Percentiles rank a stretch among this genome's conserved stretches.
phyloP scores from a whole-genome alignment of 1,140 invertebrate species.

The Dolichoris vasculosae region DNA sequence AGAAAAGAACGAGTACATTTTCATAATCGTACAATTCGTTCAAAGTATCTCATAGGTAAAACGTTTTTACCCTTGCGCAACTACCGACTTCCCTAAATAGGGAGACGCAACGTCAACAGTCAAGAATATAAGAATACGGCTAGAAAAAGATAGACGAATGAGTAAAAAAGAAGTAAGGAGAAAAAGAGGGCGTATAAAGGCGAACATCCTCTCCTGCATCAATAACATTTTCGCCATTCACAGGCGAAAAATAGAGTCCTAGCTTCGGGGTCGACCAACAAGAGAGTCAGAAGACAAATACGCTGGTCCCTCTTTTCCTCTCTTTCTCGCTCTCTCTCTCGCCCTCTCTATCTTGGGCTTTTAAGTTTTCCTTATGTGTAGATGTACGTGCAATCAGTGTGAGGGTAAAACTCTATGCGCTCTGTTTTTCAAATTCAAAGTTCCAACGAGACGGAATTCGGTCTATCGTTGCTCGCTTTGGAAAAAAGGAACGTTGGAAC shows the following conservation, averaged over 20 bases:
- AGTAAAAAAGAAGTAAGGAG: neutral
- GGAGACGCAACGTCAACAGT: neutral
- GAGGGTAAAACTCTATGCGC: slow-evolving; percentile 12
- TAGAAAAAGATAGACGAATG: neutral
- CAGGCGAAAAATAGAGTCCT: slow-evolving; percentile 38
- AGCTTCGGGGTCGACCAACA: slow-evolving; percentile 39
- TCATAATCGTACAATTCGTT: too few species aligned
- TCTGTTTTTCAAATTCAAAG: slow-evolving; percentile 49
- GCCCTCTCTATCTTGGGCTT: neutral
- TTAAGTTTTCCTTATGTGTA: neutral
- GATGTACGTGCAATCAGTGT: neutral
- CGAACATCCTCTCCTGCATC: slow-evolving; percentile 32
- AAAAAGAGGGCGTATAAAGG: neutral
- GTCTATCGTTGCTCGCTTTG: slow-evolving; percentile 22
- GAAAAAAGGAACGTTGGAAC: slow-evolving; percentile 5
- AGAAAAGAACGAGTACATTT: too few species aligned
- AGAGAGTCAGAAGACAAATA: slow-evolving; percentile 50
- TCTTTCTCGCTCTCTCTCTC: neutral
- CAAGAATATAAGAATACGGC: neutral
- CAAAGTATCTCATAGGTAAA: too few species aligned
- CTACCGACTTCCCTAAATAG: neutral
- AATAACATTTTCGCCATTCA: slow-evolving; percentile 46
- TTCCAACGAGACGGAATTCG: slow-evolving; percentile 21
- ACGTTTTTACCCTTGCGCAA: too few species aligned
- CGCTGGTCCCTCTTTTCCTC: slow-evolving; percentile 4